Evolutionary conservation across 1,140 invertebrate species (phyloP).

Genomic region (Dendrolimus kikuchii): DNA sequence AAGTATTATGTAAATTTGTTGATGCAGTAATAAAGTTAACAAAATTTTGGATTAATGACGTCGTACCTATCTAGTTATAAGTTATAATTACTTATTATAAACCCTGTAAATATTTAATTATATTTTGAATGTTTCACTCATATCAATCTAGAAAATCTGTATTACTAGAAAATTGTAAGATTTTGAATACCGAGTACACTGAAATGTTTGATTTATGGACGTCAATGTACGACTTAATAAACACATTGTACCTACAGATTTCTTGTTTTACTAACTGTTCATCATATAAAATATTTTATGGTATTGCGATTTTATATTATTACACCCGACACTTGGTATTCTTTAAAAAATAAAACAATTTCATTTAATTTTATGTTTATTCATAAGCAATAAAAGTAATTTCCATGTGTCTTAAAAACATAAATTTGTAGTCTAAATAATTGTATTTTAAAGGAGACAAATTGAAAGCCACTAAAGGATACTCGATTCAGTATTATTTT

Average conservation of each 20-base stretch:
- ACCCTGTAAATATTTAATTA: slow-evolving; percentile 61
- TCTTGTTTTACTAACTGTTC: slow-evolving; percentile 13
- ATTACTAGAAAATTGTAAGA: slow-evolving; percentile 61
- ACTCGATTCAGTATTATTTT: slow-evolving; percentile 17
- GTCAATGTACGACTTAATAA: slow-evolving; percentile 64
- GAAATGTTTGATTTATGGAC: slow-evolving; percentile 56
- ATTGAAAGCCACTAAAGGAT: slow-evolving; percentile 34
- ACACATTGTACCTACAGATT: slow-evolving; percentile 49
- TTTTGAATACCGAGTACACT: slow-evolving; percentile 43
- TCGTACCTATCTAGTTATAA: slow-evolving; percentile 38
- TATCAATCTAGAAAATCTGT: slow-evolving; percentile 62
- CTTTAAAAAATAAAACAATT: neutral
- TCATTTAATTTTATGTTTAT: slow-evolving; percentile 59
- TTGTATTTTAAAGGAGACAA: slow-evolving; percentile 11
- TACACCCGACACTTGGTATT: too few relatives aligned
- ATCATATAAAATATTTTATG: neutral
- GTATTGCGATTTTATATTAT: too few relatives aligned
- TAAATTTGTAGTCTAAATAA: slow-evolving; percentile 41
- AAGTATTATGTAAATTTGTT: slow-evolving; percentile 34
- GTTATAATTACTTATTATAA: slow-evolving; percentile 24
- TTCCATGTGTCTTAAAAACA: slow-evolving; percentile 56
- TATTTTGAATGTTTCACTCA: slow-evolving; percentile 65
- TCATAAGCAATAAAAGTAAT: slow-evolving; percentile 71
- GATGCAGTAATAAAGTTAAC: slow-evolving; percentile 27
- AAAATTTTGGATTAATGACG: slow-evolving; percentile 28